Evolutionary conservation across 2,113 vertebrate genomes (phyloP).

Genomic region (Ctenodactylus gundi): DNA sequence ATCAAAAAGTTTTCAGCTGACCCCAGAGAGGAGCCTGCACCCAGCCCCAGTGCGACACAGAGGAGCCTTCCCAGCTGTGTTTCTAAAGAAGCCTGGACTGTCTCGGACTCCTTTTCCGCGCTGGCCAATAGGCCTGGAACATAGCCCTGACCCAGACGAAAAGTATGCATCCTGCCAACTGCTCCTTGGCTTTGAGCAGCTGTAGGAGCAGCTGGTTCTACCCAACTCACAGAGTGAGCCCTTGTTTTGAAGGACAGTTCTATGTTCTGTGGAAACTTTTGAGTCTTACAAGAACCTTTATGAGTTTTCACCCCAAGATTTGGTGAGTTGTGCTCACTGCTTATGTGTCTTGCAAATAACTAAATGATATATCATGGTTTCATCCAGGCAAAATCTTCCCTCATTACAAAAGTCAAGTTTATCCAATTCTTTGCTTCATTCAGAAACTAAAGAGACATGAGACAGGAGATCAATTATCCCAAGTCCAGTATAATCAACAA

Average conservation of each 20-base stretch:
- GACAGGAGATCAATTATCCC: not conserved
- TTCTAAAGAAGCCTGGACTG: conserved; percentile 37
- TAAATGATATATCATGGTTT: not conserved
- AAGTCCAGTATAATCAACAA: not conserved
- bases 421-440: not conserved
- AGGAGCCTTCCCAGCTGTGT: conserved; percentile 59
- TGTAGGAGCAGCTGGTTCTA: conserved; percentile 61
- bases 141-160: conserved; percentile 52
- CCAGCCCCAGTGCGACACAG: conserved; percentile 10
- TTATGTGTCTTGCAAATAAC: not conserved
- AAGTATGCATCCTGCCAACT: conserved; percentile 53
- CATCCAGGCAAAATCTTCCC: not conserved
- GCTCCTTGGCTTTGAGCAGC: conserved; percentile 64
- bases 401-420: not conserved
- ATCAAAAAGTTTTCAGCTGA: conserved; percentile 15
- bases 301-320: not conserved
- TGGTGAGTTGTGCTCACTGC: not conserved
- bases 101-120: not conserved
- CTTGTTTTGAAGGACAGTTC: conserved; percentile 9
- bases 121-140: conserved; percentile 51
- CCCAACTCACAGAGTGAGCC: conserved; percentile 30
- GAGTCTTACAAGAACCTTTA: not conserved
- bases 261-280: not conserved
- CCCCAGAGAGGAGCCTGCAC: not conserved
- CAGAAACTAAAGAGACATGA: not conserved